Evolutionary conservation across 2,113 vertebrate species (phyloP).

Genomic region (Dicentrarchus labrax): DNA sequence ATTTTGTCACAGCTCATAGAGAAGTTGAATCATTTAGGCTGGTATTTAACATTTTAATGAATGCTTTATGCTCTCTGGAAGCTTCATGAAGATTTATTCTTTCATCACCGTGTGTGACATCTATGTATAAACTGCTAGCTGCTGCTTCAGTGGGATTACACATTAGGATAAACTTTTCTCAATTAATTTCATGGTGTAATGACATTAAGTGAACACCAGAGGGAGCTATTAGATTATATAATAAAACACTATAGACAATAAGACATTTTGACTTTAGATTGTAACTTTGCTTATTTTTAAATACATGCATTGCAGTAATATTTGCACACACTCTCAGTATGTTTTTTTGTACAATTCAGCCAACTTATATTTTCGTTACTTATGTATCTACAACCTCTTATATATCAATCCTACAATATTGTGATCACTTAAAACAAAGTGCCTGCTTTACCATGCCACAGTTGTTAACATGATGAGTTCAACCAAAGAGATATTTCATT

Average conservation of each 20-base stretch:
- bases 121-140: constrained; percentile 35
- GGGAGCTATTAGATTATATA: constrained; percentile 31
- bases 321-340: too few relatives aligned
- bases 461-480: too few relatives aligned
- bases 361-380: too few relatives aligned
- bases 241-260: not conserved
- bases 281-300: too few relatives aligned
- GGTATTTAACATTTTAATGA: constrained; percentile 72
- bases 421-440: too few relatives aligned
- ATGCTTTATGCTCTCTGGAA: constrained; percentile 46
- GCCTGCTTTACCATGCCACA: too few relatives aligned
- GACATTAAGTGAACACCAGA: constrained; percentile 25
- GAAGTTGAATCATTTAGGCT: constrained; percentile 58
- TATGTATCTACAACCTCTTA: too few relatives aligned
- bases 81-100: constrained; percentile 54
- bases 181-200: constrained; percentile 31
- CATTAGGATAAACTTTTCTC: not conserved
- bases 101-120: constrained; percentile 32
- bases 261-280: too few relatives aligned
- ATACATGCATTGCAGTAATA: too few relatives aligned
- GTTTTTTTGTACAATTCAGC: too few relatives aligned
- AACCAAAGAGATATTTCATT: too few relatives aligned
- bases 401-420: too few relatives aligned
- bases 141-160: constrained; percentile 19
- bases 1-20: constrained; percentile 70